Evolutionary conservation across 2,113 vertebrate genomes (phyloP).

Genomic region (Thalassarche chlororhynchos): DNA sequence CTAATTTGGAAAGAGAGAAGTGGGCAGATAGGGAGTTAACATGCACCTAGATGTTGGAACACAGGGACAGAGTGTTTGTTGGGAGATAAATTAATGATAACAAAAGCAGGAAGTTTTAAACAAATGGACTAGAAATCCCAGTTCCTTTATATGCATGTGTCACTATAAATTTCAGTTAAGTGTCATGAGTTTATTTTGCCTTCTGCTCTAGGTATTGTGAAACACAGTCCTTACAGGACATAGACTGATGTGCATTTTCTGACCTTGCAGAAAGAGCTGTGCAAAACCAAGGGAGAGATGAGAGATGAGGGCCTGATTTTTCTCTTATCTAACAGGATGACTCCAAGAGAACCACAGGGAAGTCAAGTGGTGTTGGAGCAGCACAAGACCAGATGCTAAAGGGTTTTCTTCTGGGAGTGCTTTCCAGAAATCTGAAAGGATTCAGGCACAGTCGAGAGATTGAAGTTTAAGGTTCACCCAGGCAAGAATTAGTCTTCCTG

Average conservation of each 20-base stretch:
- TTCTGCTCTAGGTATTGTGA: neutral
- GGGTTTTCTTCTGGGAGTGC: neutral
- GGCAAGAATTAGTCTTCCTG: neutral
- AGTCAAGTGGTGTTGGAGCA: neutral
- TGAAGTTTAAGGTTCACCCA: conserved; percentile 14
- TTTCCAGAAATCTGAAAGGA: neutral
- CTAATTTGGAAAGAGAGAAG: neutral
- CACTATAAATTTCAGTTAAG: neutral
- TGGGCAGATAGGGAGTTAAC: neutral
- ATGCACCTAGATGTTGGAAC: neutral
- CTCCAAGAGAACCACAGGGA: neutral
- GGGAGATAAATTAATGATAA: neutral
- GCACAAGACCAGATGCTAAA: neutral
- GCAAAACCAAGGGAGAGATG: neutral
- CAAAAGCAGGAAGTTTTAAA: neutral
- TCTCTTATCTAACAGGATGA: neutral
- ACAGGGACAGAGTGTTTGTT: neutral
- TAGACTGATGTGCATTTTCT: neutral
- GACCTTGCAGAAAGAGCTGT: neutral
- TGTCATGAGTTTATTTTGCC: neutral
- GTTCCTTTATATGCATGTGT: neutral
- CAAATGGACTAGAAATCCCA: neutral
- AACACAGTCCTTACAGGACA: neutral
- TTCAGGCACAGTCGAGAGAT: neutral
- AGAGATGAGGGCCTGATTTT: neutral